Conservation (phyloP, 2,888 invertebrate genomes). For the Eristalinus sepulchralis region DNA sequence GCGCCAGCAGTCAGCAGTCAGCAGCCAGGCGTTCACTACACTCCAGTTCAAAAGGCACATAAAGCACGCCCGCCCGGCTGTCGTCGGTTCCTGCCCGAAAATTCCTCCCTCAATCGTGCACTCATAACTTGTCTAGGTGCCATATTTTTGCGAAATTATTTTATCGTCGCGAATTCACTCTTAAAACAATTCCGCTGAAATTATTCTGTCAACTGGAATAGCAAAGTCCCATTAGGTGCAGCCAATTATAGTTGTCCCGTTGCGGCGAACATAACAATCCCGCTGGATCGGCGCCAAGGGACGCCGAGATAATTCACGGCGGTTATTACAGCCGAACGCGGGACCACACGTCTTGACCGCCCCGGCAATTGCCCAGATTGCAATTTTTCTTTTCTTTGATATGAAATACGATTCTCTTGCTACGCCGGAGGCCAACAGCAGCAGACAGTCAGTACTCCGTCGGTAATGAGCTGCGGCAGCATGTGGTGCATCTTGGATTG, state of each 20-base stretch:
- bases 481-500: neutral
- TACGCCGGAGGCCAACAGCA: constrained; percentile 31
- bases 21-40: neutral
- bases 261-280: constrained; percentile 42
- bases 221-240: constrained; percentile 55
- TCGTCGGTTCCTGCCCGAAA: constrained; percentile 19
- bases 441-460: constrained; percentile 28
- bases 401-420: constrained; percentile 34
- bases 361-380: neutral
- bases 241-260: constrained; percentile 59
- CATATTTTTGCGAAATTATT: constrained; percentile 44
- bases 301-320: constrained; percentile 51
- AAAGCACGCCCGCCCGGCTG: constrained; percentile 21
- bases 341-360: neutral
- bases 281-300: constrained; percentile 63
- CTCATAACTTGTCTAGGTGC: constrained; percentile 28
- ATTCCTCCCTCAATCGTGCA: constrained; percentile 11
- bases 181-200: constrained; percentile 57
- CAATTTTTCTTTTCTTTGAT: constrained; percentile 25
- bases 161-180: constrained; percentile 44
- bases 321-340: constrained; percentile 24
- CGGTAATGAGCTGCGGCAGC: constrained; percentile 36
- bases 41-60: constrained; percentile 53
- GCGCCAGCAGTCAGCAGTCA: neutral
- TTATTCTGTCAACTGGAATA: constrained; percentile 63